phyloP scores from a whole-genome alignment of 2,888 invertebrate genomes.

The Andrena trimmerana region DNA sequence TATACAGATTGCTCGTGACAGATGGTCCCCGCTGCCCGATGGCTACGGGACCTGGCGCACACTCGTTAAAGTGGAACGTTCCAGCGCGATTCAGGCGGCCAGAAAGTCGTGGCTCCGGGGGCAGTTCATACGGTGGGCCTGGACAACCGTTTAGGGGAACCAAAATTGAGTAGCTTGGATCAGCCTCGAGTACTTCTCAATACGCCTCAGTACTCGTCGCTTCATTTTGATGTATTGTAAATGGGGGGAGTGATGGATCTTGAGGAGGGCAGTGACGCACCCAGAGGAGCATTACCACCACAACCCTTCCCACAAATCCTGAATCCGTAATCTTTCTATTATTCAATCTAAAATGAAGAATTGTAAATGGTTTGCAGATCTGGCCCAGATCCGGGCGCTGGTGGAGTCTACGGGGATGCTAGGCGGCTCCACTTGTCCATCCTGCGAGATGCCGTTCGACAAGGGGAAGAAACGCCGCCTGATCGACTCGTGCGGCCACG shows the following conservation, averaged over 20 bases:
- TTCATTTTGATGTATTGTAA: neutral
- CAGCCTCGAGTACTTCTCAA: too few relatives aligned
- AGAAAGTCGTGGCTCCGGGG: constrained; percentile 31
- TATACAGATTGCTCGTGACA: constrained; percentile 57
- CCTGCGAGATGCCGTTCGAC: constrained; percentile 97
- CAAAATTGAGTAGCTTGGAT: neutral
- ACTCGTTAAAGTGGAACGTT: constrained; percentile 54
- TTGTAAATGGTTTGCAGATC: constrained; percentile 86
- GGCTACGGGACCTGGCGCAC: constrained; percentile 17
- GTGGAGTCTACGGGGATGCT: constrained; percentile 90
- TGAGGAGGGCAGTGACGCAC: too few relatives aligned
- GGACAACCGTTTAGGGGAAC: neutral
- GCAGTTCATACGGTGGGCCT: neutral
- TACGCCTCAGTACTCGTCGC: too few relatives aligned
- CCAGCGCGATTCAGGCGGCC: constrained; percentile 14
- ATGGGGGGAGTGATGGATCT: too few relatives aligned
- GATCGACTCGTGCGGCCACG: constrained; percentile 98
- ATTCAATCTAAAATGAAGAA: neutral
- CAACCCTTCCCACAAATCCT: too few relatives aligned
- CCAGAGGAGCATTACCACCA: too few relatives aligned
- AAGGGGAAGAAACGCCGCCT: constrained; percentile 98
- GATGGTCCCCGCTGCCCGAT: constrained; percentile 53
- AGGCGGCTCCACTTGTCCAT: constrained; percentile 90
- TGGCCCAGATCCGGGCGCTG: constrained; percentile 93
- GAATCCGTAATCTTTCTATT: neutral